Evolutionary conservation across 2,888 invertebrate genomes (phyloP).

Genomic region (Xanthia icteritia): DNA sequence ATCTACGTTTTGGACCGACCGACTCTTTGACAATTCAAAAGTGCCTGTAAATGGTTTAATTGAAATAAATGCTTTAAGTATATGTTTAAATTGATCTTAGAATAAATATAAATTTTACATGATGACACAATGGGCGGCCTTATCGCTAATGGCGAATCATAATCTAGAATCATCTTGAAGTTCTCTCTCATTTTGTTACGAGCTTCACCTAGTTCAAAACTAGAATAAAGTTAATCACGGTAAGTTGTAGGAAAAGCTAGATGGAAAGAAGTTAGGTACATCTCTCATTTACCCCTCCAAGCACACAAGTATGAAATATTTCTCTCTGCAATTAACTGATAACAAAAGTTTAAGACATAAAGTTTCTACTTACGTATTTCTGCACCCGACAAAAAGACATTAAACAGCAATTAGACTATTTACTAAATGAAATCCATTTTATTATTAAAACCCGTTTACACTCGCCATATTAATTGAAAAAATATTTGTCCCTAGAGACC

Average conservation of each 20-base stretch:
- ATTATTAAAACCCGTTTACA: constrained; percentile 9
- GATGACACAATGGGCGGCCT: no score
- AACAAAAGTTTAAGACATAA: neutral
- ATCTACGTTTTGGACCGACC: no score
- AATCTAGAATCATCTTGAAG: neutral
- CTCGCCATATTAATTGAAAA: constrained; percentile 24
- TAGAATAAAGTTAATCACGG: constrained; percentile 3
- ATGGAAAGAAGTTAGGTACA: neutral
- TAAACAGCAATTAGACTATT: constrained; percentile 24
- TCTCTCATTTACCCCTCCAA: neutral
- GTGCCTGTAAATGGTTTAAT: no score
- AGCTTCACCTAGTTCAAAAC: constrained; percentile 20
- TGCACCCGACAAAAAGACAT: neutral
- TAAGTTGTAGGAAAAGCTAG: constrained; percentile 8
- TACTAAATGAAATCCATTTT: constrained; percentile 14
- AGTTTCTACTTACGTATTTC: neutral
- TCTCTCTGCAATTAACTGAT: neutral
- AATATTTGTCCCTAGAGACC: constrained; percentile 11
- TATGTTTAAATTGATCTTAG: neutral
- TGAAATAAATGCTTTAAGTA: no score
- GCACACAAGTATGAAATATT: neutral
- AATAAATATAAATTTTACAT: no score
- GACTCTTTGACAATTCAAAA: no score
- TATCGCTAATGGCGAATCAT: no score
- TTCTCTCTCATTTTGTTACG: neutral